Conservation (phyloP, 2,113 vertebrate genomes). For the Phylloscopus whistleri region DNA sequence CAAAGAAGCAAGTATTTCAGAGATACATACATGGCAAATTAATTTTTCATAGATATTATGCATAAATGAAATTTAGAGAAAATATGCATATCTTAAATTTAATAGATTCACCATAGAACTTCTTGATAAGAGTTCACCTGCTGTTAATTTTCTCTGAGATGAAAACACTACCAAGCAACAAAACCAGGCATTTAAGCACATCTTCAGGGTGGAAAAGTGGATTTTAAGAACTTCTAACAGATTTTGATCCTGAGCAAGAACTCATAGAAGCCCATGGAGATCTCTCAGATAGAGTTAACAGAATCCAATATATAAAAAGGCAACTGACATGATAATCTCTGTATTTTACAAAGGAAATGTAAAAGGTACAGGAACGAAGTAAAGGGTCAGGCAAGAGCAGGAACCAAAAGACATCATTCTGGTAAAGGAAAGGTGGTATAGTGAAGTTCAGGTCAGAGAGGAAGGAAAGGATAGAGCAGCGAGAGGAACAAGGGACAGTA, state of each 20-base stretch:
- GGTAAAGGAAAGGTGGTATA: not conserved
- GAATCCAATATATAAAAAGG: not conserved
- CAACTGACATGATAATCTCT: not conserved
- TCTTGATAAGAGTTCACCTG: constrained; percentile 15
- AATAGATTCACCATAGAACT: not conserved
- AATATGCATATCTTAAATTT: not conserved
- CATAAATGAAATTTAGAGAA: not conserved
- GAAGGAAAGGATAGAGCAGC: not conserved
- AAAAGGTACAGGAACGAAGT: not conserved
- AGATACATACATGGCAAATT: not conserved
- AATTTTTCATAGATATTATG: constrained; percentile 23
- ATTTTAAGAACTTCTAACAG: not conserved
- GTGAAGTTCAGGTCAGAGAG: not conserved
- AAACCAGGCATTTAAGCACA: not conserved
- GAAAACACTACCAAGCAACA: not conserved
- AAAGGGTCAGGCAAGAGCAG: not conserved
- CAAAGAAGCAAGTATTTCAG: not conserved
- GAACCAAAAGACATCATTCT: not conserved
- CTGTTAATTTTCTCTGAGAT: constrained; percentile 11
- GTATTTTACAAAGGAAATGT: not conserved
- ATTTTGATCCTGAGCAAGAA: not conserved
- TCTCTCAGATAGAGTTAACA: not conserved
- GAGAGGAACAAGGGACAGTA: not conserved
- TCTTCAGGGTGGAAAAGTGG: not conserved
- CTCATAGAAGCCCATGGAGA: not conserved